A percentile compares a stretch with the other conserved stretches of the same genome.
Evolutionary conservation across 2,888 invertebrate genomes (phyloP).

Genomic region (Cotesia congregata): DNA sequence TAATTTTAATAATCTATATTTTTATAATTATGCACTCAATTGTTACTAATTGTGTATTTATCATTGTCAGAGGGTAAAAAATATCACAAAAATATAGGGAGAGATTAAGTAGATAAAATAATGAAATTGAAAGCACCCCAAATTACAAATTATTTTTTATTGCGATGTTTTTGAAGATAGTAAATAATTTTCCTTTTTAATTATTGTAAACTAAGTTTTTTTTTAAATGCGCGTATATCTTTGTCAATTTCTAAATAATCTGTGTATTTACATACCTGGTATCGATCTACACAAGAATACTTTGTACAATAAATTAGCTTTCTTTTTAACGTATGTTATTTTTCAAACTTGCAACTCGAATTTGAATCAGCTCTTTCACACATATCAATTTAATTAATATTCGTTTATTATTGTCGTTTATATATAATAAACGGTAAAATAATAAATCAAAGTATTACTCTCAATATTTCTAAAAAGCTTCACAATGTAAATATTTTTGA

Average conservation of each 20-base stretch:
- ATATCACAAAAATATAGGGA: constrained; percentile 46
- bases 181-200: neutral
- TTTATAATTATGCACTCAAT: constrained; percentile 49
- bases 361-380: neutral
- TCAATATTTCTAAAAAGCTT: constrained; percentile 19
- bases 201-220: neutral
- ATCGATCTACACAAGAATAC: neutral
- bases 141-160: constrained; percentile 5
- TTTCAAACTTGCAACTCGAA: neutral
- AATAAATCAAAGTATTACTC: neutral
- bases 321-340: neutral
- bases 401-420: no score
- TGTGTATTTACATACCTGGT: neutral
- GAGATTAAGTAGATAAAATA: constrained; percentile 37
- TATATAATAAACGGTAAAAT: neutral
- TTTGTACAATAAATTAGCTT: neutral
- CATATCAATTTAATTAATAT: neutral
- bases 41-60: constrained; percentile 56
- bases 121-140: constrained; percentile 22
- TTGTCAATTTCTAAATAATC: neutral
- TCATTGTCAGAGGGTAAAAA: constrained; percentile 63
- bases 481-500: constrained; percentile 17
- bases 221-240: neutral
- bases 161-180: no score
- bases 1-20: constrained; percentile 23